Conservation (phyloP, 1,140 invertebrate species). For the Diabrotica undecimpunctata region DNA sequence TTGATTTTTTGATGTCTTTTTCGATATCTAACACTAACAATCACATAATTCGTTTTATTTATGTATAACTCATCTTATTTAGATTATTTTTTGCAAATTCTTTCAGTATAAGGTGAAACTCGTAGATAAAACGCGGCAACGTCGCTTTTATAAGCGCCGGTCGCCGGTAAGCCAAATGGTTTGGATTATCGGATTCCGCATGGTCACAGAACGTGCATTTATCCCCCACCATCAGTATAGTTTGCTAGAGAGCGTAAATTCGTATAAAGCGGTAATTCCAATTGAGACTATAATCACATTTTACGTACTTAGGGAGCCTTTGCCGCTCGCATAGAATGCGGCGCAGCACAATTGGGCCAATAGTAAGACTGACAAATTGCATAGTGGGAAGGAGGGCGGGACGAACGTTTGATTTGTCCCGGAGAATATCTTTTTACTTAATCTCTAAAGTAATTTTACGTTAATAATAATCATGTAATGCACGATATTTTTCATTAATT, state of each 20-base stretch:
- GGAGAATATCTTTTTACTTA: too few relatives aligned
- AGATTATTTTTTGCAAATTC: too few relatives aligned
- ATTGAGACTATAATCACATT: too few relatives aligned
- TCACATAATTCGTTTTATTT: too few relatives aligned
- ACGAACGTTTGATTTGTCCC: background rate
- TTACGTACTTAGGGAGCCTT: background rate
- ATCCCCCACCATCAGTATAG: background rate
- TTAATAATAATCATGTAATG: too few relatives aligned
- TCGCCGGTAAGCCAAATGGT: conserved; percentile 1
- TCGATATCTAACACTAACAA: too few relatives aligned
- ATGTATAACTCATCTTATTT: too few relatives aligned
- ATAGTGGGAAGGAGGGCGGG: background rate
- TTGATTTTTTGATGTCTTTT: too few relatives aligned
- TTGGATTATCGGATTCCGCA: conserved; percentile 1
- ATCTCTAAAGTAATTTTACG: too few relatives aligned
- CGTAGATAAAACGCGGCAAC: background rate
- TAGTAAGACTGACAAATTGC: background rate
- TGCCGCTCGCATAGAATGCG: background rate
- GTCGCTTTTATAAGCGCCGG: background rate
- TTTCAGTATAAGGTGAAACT: too few relatives aligned
- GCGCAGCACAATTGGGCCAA: background rate
- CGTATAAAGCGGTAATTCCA: background rate
- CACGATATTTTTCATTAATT: too few relatives aligned
- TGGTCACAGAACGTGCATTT: background rate
- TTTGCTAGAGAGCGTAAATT: background rate